Evolutionary conservation across 2,888 invertebrate genomes (phyloP), one percentile per base, ranked within the genome.

Genomic region (Cerceris ruficornis): DNA sequence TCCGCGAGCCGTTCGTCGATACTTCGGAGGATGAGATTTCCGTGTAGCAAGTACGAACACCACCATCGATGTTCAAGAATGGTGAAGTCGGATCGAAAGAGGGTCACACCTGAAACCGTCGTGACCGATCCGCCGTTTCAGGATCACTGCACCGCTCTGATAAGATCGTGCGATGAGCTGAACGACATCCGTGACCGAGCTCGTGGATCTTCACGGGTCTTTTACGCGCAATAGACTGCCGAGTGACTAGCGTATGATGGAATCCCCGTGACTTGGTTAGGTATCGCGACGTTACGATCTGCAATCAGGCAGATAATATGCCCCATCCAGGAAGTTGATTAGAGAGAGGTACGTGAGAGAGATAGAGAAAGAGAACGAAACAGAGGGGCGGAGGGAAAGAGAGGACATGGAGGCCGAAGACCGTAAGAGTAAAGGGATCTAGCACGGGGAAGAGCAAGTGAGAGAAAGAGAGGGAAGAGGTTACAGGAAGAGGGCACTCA

Each of bases 401-500:
- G 83, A 77, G 66, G 62, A 28, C 28, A 28, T 28, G 77, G 77
- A 61, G 85, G 86, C 82, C 84, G 82, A 81, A 82, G 77, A 82
- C 84, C 88, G 87, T 88, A 88, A 88, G 89, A 87, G 85, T 83
- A 76, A 83, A 71, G 75, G 81, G 80, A 75, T 28, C 28, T 28
- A 77, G 76, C 76, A 80, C 67, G 69, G 83, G 80, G 14, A 14
- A 39, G 64, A 15, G 39, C 17, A 43, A 55, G 67, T 72, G 77
- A 59, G 68, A 64, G 59, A 66, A 62, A 64, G 76, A 75, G 75
- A 70, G 73, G 76, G 75, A 64, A 71, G 82, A 83, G 86, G 80
- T 85, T 86, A 89, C 90, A 91, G 91, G 91, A 90, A 90, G 89
- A 88, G 85, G 89, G 88, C 86, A 91, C 90, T 91, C 90, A 90